phyloP scores from a whole-genome alignment of 2,113 vertebrate genomes.

The Stigmatopora argus region DNA sequence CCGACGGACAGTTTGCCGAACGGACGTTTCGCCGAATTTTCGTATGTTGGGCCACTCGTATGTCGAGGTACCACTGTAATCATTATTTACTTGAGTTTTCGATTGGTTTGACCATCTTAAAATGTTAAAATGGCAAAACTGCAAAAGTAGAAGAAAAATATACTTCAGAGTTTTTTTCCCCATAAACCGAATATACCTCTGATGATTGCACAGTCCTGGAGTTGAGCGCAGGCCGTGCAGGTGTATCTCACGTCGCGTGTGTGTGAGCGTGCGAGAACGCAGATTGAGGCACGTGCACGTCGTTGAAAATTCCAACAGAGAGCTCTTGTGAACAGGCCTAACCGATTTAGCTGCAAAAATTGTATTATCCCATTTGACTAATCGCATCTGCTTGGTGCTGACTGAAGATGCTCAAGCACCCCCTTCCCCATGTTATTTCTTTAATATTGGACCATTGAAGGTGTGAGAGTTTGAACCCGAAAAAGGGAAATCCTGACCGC shows the following conservation, averaged over 20 bases:
- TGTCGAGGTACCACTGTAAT: too few species aligned
- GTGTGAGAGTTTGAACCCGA: not conserved
- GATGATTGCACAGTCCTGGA: not conserved
- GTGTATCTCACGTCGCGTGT: not conserved
- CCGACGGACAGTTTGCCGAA: too few species aligned
- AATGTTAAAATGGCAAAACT: too few species aligned
- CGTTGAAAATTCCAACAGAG: slow-evolving; percentile 18
- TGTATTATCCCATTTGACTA: slow-evolving; percentile 61
- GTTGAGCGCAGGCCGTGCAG: not conserved
- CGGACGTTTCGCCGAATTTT: too few species aligned
- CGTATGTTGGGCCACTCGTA: too few species aligned
- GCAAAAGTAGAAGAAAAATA: too few species aligned
- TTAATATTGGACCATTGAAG: slow-evolving; percentile 15
- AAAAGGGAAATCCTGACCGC: not conserved
- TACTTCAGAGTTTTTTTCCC: too few species aligned
- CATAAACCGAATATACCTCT: too few species aligned
- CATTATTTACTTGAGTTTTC: too few species aligned
- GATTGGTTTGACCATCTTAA: too few species aligned
- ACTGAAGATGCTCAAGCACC: slow-evolving; percentile 19
- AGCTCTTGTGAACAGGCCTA: slow-evolving; percentile 55
- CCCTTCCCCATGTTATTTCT: slow-evolving; percentile 12
- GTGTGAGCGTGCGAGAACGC: not conserved
- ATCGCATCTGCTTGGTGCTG: slow-evolving; percentile 50
- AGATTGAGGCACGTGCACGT: not conserved
- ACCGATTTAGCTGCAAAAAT: slow-evolving; percentile 64